Conservation (phyloP, 2,113 vertebrate genomes). For the Cyanoramphus novaezelandiae region DNA sequence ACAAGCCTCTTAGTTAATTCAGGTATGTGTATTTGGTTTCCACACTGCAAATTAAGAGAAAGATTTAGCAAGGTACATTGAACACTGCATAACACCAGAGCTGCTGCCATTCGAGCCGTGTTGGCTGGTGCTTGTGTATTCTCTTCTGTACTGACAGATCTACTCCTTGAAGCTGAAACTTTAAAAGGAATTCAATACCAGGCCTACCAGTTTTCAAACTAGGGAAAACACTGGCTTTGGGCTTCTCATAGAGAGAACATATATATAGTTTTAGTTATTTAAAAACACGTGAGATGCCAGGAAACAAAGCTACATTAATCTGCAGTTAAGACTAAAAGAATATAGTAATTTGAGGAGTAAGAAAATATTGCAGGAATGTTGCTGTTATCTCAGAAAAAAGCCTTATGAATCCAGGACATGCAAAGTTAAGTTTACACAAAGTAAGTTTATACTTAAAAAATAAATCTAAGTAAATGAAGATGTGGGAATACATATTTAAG, state of each 20-base stretch:
- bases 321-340: not conserved
- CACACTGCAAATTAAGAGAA: not conserved
- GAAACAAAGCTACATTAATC: not conserved
- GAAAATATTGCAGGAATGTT: not conserved
- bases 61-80: not conserved
- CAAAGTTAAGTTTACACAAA: not conserved
- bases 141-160: not conserved
- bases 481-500: not conserved
- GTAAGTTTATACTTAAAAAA: not conserved
- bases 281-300: accelerated
- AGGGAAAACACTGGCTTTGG: not conserved
- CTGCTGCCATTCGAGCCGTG: not conserved
- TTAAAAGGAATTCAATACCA: not conserved
- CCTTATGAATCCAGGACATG: not conserved
- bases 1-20: not conserved
- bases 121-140: not conserved
- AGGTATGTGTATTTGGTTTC: not conserved
- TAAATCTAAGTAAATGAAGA: not conserved
- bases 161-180: not conserved
- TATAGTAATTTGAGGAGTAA: not conserved
- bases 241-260: not conserved
- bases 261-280: not conserved
- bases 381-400: not conserved
- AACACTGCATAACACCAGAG: not conserved
- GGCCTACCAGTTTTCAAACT: not conserved